Conservation (phyloP, 2,888 invertebrate genomes). For the Tetragonula carbonaria region DNA sequence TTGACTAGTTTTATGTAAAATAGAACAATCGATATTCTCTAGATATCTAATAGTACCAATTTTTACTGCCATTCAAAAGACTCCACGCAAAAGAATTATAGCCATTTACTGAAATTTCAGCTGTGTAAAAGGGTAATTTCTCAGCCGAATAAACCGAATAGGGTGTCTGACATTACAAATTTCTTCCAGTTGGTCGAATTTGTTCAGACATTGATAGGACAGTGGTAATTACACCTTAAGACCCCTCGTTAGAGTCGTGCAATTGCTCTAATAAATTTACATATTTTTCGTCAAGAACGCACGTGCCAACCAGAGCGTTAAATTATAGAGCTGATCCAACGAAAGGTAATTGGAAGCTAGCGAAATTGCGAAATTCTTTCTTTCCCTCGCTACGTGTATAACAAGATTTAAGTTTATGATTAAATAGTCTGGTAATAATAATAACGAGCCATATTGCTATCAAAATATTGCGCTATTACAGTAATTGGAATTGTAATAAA, state of each 20-base stretch:
- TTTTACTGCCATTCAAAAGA: not conserved
- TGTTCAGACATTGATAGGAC: conserved; percentile 45
- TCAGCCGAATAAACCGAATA: not conserved
- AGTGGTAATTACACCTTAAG: conserved; percentile 45
- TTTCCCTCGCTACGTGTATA: not conserved
- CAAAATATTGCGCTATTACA: not conserved
- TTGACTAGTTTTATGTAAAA: not conserved
- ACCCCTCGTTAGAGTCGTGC: conserved; percentile 46
- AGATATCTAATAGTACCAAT: not conserved
- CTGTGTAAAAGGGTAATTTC: not conserved
- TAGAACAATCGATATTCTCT: not conserved
- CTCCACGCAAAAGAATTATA: not conserved
- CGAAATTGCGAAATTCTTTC: conserved; percentile 7
- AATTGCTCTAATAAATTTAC: conserved; percentile 54
- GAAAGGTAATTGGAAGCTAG: conserved; percentile 36
- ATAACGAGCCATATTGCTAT: not conserved
- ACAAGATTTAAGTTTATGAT: not conserved
- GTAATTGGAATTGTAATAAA: not conserved
- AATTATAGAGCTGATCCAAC: conserved; percentile 46
- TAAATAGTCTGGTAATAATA: not conserved
- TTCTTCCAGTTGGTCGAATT: conserved; percentile 48
- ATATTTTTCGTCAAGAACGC: conserved; percentile 51
- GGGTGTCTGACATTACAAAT: conserved; percentile 42
- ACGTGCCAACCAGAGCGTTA: conserved; percentile 45
- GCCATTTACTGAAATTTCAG: not conserved